A percentile compares a stretch with the other conserved stretches of the same genome.
These are phyloP conservation scores for Pelecanoides urinatrix DNA, from an alignment of 2,113 vertebrate genomes.

Conservation along the genomic window DNA sequence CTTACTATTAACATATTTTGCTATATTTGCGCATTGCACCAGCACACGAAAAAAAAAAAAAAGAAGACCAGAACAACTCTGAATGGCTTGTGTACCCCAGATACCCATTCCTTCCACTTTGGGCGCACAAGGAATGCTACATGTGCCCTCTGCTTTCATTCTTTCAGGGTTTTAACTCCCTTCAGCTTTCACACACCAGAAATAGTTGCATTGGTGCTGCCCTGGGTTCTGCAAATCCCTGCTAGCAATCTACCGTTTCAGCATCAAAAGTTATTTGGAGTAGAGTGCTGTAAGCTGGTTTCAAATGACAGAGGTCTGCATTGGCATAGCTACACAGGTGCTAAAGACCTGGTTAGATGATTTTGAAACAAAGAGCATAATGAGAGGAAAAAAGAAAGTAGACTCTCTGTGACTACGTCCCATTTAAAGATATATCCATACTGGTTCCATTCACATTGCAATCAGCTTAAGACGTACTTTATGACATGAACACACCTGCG, in stretches of 20 bases:
- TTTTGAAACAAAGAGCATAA: neutral
- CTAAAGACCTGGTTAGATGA: neutral
- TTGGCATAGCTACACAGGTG: neutral
- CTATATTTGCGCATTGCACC: constrained; percentile 49
- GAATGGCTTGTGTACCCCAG: neutral
- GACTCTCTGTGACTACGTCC: neutral
- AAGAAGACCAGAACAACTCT: neutral
- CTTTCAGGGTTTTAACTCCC: neutral
- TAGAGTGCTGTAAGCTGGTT: neutral
- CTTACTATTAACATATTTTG: constrained; percentile 41
- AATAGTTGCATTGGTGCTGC: constrained; percentile 23
- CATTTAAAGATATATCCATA: neutral
- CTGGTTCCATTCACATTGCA: neutral
- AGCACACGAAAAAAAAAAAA: neutral
- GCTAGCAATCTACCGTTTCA: neutral
- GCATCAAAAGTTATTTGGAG: neutral
- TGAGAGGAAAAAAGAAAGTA: neutral
- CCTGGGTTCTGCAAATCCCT: constrained; percentile 9
- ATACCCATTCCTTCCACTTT: neutral
- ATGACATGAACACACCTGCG: neutral
- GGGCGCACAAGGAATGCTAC: neutral
- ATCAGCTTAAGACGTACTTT: neutral
- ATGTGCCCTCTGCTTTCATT: neutral
- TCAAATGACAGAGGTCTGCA: neutral
- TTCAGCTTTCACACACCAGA: neutral